Conservation (phyloP, 1,140 invertebrate genomes). For the Hyles euphorbiae region DNA sequence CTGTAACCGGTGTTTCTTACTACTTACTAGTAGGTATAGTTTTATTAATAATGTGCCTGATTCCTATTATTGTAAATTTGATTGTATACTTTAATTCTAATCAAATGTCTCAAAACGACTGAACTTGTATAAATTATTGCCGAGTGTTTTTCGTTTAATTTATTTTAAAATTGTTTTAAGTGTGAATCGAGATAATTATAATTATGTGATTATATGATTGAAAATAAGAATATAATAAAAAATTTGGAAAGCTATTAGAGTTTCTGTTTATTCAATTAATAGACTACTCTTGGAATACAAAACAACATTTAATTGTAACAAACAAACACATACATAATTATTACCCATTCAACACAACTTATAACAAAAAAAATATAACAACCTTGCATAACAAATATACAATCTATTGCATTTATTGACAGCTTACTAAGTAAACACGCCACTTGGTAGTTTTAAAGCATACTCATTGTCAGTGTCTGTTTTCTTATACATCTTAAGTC, state of each 20-base stretch:
- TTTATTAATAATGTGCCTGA: conserved; percentile 65
- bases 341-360: too few species aligned
- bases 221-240: conserved; percentile 68
- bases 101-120: conserved; percentile 72
- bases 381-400: too few species aligned
- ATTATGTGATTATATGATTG: conserved; percentile 73
- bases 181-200: conserved; percentile 70
- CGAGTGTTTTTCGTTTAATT: conserved; percentile 71
- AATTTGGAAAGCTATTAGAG: conserved; percentile 29
- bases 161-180: conserved; percentile 71
- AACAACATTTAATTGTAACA: not conserved
- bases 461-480: too few species aligned
- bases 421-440: too few species aligned
- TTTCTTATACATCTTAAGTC: too few species aligned
- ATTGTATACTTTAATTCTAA: conserved; percentile 69
- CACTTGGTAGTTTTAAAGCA: too few species aligned
- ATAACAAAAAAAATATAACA: too few species aligned
- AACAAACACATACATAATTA: not conserved
- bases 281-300: not conserved
- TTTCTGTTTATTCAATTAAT: conserved; percentile 16
- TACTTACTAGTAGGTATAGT: conserved; percentile 62
- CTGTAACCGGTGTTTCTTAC: conserved; percentile 29
- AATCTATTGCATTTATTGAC: too few species aligned
- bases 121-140: conserved; percentile 71
- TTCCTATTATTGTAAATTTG: conserved; percentile 72